Evolutionary conservation across 2,113 vertebrate species (phyloP), one percentile per base, ranked within the genome.

Genomic region (Monarcha castaneiventris): DNA sequence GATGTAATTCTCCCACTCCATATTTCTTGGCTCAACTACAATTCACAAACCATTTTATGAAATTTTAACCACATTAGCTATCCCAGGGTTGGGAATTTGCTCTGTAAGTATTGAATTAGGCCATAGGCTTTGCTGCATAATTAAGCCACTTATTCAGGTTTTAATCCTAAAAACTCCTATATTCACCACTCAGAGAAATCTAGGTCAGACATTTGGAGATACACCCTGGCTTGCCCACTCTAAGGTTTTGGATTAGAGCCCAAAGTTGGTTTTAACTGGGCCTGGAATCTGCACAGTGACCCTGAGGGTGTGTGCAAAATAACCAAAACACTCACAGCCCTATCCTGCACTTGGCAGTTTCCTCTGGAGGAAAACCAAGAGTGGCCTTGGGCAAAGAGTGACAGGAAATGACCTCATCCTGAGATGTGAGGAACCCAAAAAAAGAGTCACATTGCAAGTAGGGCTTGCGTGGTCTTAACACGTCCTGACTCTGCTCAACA

Each of bases 131-230:
- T 62, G 35, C 64, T 83, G 37, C 58, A n/a, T 64, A 82, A 84
- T 35, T 83, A 91, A 91, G 16, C 32, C 44, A 49, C 32, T 95
- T 83, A 83, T 4, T 52, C 44, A 37, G n/a, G 32, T 92, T 87
- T 90, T 91, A 85, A 87, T 87, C 77, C 49, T 39, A 73, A 87
- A 68, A 90, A 32, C 32, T 83, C 18, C 26, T 33, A 46, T 25
- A 73, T 33, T 92, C 52, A 55, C 30, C 35, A 46, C 68, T 73
- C 74, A 41, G 64, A 78, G 91, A 78, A 93, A 90, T 71, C 61
- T 90, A 81, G 88, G 88, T 90, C 83, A 74, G 79, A 67, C 35
- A 51, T 90, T 30, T 90, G 72, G 39, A 77, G 43, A 51, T 59
- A 54, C 19, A 39, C 5, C 32, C 67, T 51, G 37, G 37, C 54